Evolutionary conservation across 2,888 invertebrate species (phyloP), one percentile per base, ranked within the genome.

Genomic region (Pasiphila rectangulata): DNA sequence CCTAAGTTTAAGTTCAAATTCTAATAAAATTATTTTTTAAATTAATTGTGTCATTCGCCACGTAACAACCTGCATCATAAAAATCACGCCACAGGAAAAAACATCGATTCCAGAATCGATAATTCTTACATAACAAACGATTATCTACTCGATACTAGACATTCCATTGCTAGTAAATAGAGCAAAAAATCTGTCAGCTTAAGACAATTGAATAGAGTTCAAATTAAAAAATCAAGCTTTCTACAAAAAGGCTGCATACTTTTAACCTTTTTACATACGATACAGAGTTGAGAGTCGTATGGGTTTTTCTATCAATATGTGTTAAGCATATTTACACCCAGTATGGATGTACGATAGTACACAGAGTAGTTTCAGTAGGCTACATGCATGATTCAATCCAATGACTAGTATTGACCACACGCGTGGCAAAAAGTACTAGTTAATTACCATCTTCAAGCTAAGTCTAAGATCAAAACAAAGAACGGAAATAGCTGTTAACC

Each of bases 61-160:
- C n/a, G n/a, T n/a, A n/a, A n/a, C n/a, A n/a, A 27, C 38, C 25
- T 40, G 36, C 23, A 20, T 13, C 19, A 48, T 43, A 34, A 47
- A 46, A 47, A 47, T 32, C 25, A 37, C 21, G 32, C 23, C 27
- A 27, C 21, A 29, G 42, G 34, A 48, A 49, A 36, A 37, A 49
- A 35, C 32, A 64, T 57, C 51, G 46, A 54, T 63, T 61, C 58
- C 21, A 24, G 38, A 49, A 64, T 40, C 52, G 35, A 37, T 50
- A 35, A 38, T 51, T 56, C 42, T 47, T 45, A 53, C 37, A 45
- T 46, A 34, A 51, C 50, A 57, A 56, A 47, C 46, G 52, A 59
- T 44, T 44, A 40, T 20, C 24, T 10, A 6, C 7, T 6, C 9
- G 25, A 15, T 27, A 39, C 29, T 39, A 34, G 6, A 49, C 44